phyloP scores from a whole-genome alignment of 2,888 invertebrate species.

The Heliconius ethilla region DNA sequence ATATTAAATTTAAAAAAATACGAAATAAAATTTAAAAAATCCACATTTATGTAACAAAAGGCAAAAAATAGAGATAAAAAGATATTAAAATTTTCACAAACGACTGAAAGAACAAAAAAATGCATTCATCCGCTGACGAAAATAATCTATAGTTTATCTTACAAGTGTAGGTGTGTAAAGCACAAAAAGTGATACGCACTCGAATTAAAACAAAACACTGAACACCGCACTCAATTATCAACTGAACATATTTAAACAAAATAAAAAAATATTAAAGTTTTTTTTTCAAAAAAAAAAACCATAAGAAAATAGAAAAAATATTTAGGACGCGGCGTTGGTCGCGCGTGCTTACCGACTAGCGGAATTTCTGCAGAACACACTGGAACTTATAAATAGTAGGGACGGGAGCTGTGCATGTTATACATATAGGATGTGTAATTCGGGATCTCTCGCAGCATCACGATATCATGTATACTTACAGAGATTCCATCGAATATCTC shows the following conservation, averaged over 20 bases:
- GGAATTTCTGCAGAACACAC: constrained; percentile 75
- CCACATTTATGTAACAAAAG: neutral
- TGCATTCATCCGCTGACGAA: constrained; percentile 20
- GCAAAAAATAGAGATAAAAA: neutral
- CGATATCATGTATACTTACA: constrained; percentile 28
- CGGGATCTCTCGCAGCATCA: constrained; percentile 44
- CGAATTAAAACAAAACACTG: constrained; percentile 51
- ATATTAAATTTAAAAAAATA: too few relatives aligned
- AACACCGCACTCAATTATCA: constrained; percentile 56
- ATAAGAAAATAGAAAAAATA: constrained; percentile 35
- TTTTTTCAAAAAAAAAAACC: constrained; percentile 24
- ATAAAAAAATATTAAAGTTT: constrained; percentile 21
- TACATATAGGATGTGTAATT: constrained; percentile 57
- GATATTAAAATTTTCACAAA: neutral
- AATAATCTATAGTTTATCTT: constrained; percentile 35
- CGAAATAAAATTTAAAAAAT: too few relatives aligned
- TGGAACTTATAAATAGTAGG: constrained; percentile 82
- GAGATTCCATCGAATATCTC: constrained; percentile 15
- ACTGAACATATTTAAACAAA: constrained; percentile 48
- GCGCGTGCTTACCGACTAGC: constrained; percentile 70
- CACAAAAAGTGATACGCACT: constrained; percentile 61
- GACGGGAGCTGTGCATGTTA: constrained; percentile 60
- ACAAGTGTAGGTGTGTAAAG: constrained; percentile 50
- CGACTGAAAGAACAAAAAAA: constrained; percentile 2
- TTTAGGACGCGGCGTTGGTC: constrained; percentile 58